phyloP scores from a whole-genome alignment of 2,113 vertebrate genomes.

The Aplodontia rufa region DNA sequence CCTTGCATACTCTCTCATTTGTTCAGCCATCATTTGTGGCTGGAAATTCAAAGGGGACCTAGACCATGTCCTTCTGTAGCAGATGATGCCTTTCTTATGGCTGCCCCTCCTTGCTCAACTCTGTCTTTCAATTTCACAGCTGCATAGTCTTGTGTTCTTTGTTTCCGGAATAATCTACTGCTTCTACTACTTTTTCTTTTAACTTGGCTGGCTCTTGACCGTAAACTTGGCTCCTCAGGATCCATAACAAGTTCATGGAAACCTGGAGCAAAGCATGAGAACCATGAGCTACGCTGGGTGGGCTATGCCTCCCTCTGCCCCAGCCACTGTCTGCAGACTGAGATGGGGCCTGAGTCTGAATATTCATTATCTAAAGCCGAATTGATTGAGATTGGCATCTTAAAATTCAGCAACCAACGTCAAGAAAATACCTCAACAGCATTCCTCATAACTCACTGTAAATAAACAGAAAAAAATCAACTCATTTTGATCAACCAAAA shows the following conservation, averaged over 20 bases:
- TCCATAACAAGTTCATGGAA: background rate
- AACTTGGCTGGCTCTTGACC: background rate
- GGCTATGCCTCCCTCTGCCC: background rate
- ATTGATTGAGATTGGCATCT: background rate
- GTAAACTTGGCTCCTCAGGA: background rate
- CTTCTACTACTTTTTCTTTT: background rate
- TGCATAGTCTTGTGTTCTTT: background rate
- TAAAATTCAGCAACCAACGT: background rate
- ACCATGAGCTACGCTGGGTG: background rate
- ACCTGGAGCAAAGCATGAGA: background rate
- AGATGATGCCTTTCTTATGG: background rate
- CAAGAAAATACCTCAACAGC: background rate
- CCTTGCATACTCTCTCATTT: background rate
- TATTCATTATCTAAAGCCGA: background rate
- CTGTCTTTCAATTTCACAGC: background rate
- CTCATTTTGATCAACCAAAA: constrained; percentile 4
- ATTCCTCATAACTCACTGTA: constrained; percentile 8
- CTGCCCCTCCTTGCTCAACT: background rate
- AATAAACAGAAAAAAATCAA: background rate
- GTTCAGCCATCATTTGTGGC: background rate
- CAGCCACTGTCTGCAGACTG: background rate
- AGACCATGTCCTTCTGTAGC: background rate
- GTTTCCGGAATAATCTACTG: background rate
- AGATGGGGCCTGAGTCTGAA: background rate
- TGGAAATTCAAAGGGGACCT: background rate